phyloP scores from a whole-genome alignment of 2,888 invertebrate species.

The Chrysopilus asiliformis region DNA sequence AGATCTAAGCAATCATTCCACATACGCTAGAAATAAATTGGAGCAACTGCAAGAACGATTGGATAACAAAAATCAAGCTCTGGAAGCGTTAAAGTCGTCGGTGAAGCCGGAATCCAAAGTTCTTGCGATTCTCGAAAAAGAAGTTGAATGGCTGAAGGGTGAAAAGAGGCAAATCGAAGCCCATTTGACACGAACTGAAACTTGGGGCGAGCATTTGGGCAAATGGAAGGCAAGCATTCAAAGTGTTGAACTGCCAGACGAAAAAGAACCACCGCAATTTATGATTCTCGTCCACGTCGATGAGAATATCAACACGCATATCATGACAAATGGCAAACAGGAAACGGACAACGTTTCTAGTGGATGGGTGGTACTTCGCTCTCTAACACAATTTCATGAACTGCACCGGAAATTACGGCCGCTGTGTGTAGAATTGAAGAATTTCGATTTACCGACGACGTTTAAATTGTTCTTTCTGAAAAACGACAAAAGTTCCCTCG shows the following conservation, averaged over 20 bases:
- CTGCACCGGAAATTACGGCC: conserved; percentile 73
- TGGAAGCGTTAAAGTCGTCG: conserved; percentile 69
- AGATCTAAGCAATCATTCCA: conserved; percentile 70
- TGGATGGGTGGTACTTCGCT: conserved; percentile 53
- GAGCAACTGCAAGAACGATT: conserved; percentile 74
- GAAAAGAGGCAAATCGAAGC: conserved; percentile 72
- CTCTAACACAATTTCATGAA: conserved; percentile 49
- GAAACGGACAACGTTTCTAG: conserved; percentile 43
- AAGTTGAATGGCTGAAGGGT: conserved; percentile 68
- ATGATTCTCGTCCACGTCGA: conserved; percentile 69
- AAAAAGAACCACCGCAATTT: conserved; percentile 48
- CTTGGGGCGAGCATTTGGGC: conserved; percentile 82
- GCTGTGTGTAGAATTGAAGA: conserved; percentile 66
- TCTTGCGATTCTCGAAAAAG: conserved; percentile 61
- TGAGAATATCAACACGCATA: conserved; percentile 38
- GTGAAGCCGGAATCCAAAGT: conserved; percentile 74
- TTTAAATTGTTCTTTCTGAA: conserved; percentile 74
- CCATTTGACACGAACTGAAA: conserved; percentile 71
- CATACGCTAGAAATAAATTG: conserved; percentile 66
- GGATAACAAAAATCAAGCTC: conserved; percentile 67
- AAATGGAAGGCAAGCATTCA: conserved; percentile 77
- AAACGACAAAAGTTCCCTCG: conserved; percentile 63
- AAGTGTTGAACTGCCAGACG: conserved; percentile 53
- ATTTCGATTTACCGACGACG: conserved; percentile 69
- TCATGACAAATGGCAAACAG: conserved; percentile 40